Base-by-base conservation (phyloP, 2,888 invertebrate genomes). In the Drosophila sordidula region DNA sequence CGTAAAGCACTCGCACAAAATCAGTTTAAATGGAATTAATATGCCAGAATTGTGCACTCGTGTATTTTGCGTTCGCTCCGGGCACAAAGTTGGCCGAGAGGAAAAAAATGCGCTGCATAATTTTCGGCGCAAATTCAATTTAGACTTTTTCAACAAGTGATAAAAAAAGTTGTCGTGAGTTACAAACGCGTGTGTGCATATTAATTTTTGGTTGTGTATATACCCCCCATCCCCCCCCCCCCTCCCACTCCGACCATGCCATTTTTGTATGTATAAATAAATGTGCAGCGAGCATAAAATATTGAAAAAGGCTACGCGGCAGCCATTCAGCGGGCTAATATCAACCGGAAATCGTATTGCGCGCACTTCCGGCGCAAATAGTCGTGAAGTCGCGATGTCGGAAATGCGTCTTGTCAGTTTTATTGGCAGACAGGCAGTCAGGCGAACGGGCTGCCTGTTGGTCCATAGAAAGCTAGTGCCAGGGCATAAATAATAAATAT, bases 121-220 rank as follows among this genome's bases (percentile, higher is more conserved):
- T 84, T 86, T 83, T 76, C 62, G 82, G 82, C 82, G 76, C 57
- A 73, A 78, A 83, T 83, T 83, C 65, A 87, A 83, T 83, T 87
- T 85, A 54, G 70, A 68, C 65, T 81, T 78, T 71, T 84, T 65
- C 68, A 77, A 77, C 71, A 77, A 77, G 81, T 71, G 61, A 61
- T 63, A 57, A 57, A 65, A 57, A 45, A 47, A 59, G 41, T 57
- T 54, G 49, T 25, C 44, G n/a, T n/a, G 56, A 59, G 68, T 34
- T 52, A 51, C 26, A 55, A 51, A 56, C 76, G 54, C 70, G 70
- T 61, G 62, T 69, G 66, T 41, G 65, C 61, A 74, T 70, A 65
- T 78, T 80, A 81, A 81, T 70, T 73, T 55, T 22, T 49, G 32
- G 41, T n/a, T 42, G 32, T 42, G 32, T 34, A 14, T 14, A 2